Conservation (phyloP, 1,140 invertebrate genomes). For the Drosophila biarmipes region DNA sequence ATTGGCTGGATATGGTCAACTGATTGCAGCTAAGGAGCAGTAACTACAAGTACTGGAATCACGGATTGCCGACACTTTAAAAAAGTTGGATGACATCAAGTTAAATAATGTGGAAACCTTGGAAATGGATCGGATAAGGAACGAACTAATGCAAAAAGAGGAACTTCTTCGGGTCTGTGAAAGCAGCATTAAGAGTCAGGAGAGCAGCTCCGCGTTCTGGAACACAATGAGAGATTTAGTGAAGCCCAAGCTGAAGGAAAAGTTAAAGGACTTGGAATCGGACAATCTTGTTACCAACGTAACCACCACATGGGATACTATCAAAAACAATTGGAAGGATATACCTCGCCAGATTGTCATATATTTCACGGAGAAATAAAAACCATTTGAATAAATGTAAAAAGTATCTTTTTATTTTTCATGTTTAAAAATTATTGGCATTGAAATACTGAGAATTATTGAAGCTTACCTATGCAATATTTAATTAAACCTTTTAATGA, state of each 20-base stretch:
- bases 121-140: neutral
- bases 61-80: neutral
- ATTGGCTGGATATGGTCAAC: neutral
- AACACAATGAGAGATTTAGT: neutral
- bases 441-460: neutral
- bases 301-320: neutral
- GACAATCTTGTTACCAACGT: neutral
- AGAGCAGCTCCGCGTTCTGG: neutral
- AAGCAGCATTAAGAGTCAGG: no score
- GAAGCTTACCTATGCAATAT: neutral
- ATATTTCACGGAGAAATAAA: neutral
- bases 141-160: neutral
- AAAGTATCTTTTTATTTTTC: no score
- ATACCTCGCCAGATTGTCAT: slow-evolving; percentile 4
- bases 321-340: slow-evolving; percentile 3
- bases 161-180: neutral
- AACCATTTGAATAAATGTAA: neutral
- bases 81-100: neutral
- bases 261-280: neutral
- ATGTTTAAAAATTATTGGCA: no score
- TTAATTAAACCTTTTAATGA: neutral
- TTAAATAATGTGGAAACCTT: neutral
- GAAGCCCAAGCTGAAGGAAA: neutral
- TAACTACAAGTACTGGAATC: neutral
- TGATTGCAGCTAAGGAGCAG: slow-evolving; percentile 7